Evolutionary conservation across 2,888 invertebrate species (phyloP), one percentile per base, ranked within the genome.

Genomic region (Hypomecis punctinalis): DNA sequence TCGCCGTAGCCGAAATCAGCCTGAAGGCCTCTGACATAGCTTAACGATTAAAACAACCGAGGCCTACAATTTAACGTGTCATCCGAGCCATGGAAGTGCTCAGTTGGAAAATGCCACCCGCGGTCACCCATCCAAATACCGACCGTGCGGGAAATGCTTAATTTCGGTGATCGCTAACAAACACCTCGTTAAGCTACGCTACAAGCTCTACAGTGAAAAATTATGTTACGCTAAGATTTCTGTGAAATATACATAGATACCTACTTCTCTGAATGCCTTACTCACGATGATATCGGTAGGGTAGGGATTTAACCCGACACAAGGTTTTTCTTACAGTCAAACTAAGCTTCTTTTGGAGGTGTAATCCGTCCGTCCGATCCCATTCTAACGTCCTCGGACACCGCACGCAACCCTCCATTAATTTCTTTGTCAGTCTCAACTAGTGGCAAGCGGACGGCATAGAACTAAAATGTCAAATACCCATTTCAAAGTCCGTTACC

Each of bases 381-480:
- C 33, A 61, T 48, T 54, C 56, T 52, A 58, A 48, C 55, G 40
- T 55, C n/a, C 39, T 59, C 56, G 56, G 63, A 55, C 60, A 53
- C 52, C 48, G 52, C 63, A 58, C 57, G 55, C 55, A 62, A 66
- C 66, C 66, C 63, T 63, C 63, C 66, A 66, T 63, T 66, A 66
- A 66, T 66, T 66, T 66, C 66, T 66, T 66, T 63, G 66, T 60
- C 62, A 59, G 47, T 60, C 62, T 66, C 59, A 60, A 62, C 56
- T 63, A 65, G 65, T 52, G 42, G 42, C 49, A 54, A 51, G 56
- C 55, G 51, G 55, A 55, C 60, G 62, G 51, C 56, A 55, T 61
- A 64, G 53, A 68, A 68, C 66, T 64, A 59, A 67, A 72, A 68
- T 70, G 63, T 64, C 67, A 70, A 68, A 70, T 62, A 70, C 70